A percentile compares a stretch with the other conserved stretches of the same genome.
Conservation (phyloP, 1,140 invertebrate species). For the Zaprionus ornatus region DNA sequence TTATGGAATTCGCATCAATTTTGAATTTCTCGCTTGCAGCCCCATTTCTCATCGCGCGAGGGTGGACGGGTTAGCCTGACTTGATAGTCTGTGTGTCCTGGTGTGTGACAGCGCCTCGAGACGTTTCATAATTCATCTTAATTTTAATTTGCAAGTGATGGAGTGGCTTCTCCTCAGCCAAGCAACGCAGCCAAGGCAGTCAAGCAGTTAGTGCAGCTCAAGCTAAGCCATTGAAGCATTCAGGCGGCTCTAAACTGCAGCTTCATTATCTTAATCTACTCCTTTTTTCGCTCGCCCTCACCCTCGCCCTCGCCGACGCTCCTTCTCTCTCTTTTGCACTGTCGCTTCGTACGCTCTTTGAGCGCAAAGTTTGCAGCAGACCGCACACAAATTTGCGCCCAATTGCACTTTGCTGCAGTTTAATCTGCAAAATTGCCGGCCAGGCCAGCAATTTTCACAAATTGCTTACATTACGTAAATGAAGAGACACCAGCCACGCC, state of each 20-base stretch:
- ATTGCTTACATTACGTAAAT: slow-evolving; percentile 82
- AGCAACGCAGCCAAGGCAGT: not conserved
- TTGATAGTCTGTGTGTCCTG: slow-evolving; percentile 52
- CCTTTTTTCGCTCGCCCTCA: slow-evolving; percentile 39
- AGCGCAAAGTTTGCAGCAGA: slow-evolving; percentile 70
- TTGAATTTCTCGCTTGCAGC: slow-evolving; percentile 46
- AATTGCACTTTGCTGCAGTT: slow-evolving; percentile 80
- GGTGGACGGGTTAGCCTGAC: slow-evolving; percentile 4
- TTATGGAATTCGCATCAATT: slow-evolving; percentile 70
- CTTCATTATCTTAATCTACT: slow-evolving; percentile 82
- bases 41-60: slow-evolving; percentile 32
- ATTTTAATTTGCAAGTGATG: slow-evolving; percentile 81
- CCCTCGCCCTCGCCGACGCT: not conserved
- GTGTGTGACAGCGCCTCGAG: slow-evolving; percentile 47
- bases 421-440: slow-evolving; percentile 76
- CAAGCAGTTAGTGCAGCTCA: slow-evolving; percentile 30
- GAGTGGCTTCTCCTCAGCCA: slow-evolving; percentile 61
- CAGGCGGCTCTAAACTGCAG: slow-evolving; percentile 63
- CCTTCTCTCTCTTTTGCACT: not conserved
- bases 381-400: slow-evolving; percentile 75
- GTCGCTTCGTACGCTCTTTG: not conserved
- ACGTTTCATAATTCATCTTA: slow-evolving; percentile 76
- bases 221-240: slow-evolving; percentile 27
- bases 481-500: slow-evolving; percentile 62
- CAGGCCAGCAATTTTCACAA: slow-evolving; percentile 74